Base-by-base conservation (phyloP, 30 jellyfish, hydroid and myxozoan species). In the Pelagia noctiluca region DNA sequence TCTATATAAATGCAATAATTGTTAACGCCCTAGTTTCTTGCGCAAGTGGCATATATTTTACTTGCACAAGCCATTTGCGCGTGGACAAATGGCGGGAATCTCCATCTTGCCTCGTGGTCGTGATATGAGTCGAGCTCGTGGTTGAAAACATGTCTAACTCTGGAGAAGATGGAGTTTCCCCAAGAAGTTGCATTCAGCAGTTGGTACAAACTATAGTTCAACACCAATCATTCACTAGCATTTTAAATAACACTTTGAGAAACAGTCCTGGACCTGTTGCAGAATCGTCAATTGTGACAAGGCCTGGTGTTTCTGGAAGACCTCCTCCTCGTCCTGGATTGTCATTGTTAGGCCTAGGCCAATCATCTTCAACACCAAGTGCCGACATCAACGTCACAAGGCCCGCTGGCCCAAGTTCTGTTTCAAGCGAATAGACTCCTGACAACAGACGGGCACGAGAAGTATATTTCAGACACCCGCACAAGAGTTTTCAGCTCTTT, bases 251-350 rank as follows among this genome's bases (percentile, higher is more conserved):
- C 8, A 42, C 16, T 42, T 16, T 42, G 57, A 42, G 57, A 42
- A 42, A 42, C 57, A 42, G 57, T 42, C 57, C 57, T 42, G 57
- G 57, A 42, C n/a, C n/a, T n/a, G n/a, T n/a, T n/a, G n/a, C n/a
- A n/a, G 57, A 42, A 42, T 42, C 57, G 57, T 42, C 57, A 42
- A 42, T 16, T 42, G 57, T 42, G 57, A 42, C 57, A 42, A 42
- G 57, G 57, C 57, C 57, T 42, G 16, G 57, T 42, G 57, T 8
- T 42, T 42, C 16, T 42, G 57, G 57, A 42, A 16, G 57, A 42
- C 57, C 57, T 8, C 57, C 57, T 42, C 57, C 57, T 42, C 57
- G 57, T 42, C 57, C 57, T 42, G 57, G 57, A 42, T 42, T 42
- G 57, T 42, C 57, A 5, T 16, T 16, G n/a, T n/a, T n/a, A 42